Conservation (phyloP, 2,797 vertebrate species). For the Sebastes cheni region DNA sequence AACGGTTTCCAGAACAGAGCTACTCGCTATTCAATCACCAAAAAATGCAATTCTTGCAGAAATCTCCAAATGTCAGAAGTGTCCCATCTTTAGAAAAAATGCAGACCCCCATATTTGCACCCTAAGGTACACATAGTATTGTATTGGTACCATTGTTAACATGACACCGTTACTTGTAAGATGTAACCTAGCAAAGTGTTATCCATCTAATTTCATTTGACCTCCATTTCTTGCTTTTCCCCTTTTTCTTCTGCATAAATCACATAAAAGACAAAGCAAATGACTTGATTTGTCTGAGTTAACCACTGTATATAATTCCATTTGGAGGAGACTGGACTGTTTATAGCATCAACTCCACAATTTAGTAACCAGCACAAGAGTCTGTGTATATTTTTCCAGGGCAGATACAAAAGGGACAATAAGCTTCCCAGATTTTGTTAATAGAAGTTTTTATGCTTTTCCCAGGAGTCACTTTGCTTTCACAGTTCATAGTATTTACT, state of each 20-base stretch:
- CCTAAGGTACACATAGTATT: background rate
- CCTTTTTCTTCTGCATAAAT: background rate
- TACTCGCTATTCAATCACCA: too few species aligned
- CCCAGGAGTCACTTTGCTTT: background rate
- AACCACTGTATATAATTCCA: conserved; percentile 27
- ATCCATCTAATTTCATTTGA: background rate
- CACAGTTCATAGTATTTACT: background rate
- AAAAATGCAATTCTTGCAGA: too few species aligned
- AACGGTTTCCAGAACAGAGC: too few species aligned
- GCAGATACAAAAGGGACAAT: conserved; percentile 9
- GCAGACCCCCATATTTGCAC: background rate
- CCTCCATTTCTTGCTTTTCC: background rate
- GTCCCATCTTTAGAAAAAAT: background rate
- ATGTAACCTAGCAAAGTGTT: background rate
- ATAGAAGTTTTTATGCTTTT: background rate
- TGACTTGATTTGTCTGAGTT: background rate
- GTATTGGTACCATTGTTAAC: background rate
- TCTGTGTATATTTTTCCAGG: conserved; percentile 6
- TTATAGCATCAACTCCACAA: conserved; percentile 18
- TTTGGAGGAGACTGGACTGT: conserved; percentile 21
- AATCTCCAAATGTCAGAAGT: too few species aligned
- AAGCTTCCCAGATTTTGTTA: background rate
- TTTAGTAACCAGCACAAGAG: conserved; percentile 8
- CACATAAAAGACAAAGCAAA: background rate
- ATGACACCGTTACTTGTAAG: background rate